Conservation (phyloP, 2,888 invertebrate species). For the Dryomyza anilis region DNA sequence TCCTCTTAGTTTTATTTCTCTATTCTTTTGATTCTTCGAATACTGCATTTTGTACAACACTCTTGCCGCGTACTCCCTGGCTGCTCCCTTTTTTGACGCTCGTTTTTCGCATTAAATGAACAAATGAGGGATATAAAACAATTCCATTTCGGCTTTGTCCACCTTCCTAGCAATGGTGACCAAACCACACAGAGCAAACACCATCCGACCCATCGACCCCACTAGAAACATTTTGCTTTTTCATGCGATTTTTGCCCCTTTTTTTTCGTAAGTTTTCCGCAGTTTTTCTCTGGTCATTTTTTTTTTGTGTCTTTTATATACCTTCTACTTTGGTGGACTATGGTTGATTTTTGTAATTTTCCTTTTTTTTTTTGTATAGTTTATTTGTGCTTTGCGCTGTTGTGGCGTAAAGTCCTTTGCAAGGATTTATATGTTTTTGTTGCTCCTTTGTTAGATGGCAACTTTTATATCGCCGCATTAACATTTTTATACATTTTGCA, state of each 20-base stretch:
- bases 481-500: conserved; percentile 27
- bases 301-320: not conserved
- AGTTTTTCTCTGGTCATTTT: conserved; percentile 10
- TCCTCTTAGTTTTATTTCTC: conserved; percentile 11
- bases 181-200: no score
- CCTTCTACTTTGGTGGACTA: not conserved
- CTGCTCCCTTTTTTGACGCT: conserved; percentile 32
- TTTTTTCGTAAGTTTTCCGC: conserved; percentile 2
- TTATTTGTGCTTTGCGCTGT: conserved; percentile 1
- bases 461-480: conserved; percentile 21
- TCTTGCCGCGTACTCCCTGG: not conserved
- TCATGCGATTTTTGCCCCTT: not conserved
- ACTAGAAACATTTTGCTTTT: not conserved
- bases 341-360: no score
- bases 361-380: conserved; percentile 2
- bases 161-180: no score
- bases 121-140: conserved; percentile 60
- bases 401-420: conserved; percentile 34
- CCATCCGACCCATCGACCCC: no score
- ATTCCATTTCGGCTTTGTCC: conserved; percentile 52
- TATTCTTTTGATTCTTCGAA: conserved; percentile 37
- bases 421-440: conserved; percentile 26
- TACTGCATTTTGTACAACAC: not conserved
- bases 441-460: conserved; percentile 34
- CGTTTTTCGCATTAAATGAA: conserved; percentile 57